Base-by-base conservation (phyloP, 2,113 vertebrate species). In the Chaetura pelagica region DNA sequence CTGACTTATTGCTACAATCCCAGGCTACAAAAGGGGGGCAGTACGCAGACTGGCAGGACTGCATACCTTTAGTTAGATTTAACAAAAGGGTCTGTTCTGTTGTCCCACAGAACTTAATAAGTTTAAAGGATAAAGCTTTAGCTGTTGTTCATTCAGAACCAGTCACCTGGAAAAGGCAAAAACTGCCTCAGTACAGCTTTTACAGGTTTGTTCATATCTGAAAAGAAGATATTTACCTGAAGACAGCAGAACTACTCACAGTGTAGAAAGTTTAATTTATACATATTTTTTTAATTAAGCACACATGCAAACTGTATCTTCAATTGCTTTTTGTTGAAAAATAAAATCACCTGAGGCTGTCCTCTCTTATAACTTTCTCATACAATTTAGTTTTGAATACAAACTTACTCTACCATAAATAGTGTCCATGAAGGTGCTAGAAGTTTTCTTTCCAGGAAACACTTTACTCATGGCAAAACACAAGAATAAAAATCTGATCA, bases 141-240 rank as follows among this genome's bases (percentile, higher is more conserved):
- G 97, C 92, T 97, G 94, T 78, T 97, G 94, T 42, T 96, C 75
- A 75, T 94, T 93, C 61, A 95, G 87, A 89, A 97, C 96, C 40
- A 97, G 71, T 54, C 96, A 82, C 87, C 72, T 74, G 90, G 80
- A 51, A 96, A 49, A 48, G 97, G 97, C 84, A 97, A 88, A 89
- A 97, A 74, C 68, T 96, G 97, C 38, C 93, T 94, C 20, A 93
- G 87, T 61, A 97, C 61, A 75, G 96, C 44, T 77, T 92, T 78
- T 92, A 95, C 51, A 49, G 97, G 42, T n/a, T 92, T 93, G 61
- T 86, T 46, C 63, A 49, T 81, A 66, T 96, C 97, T 98, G 93
- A 69, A 95, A 97, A 90, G 69, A 93, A 72, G 57, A 94, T 32
- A 46, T 22, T 86, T 59, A 83, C 76, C 14, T 87, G n/a, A 90